Evolutionary conservation across 2,888 invertebrate genomes (phyloP).

Genomic region (Euplexia lucipara): DNA sequence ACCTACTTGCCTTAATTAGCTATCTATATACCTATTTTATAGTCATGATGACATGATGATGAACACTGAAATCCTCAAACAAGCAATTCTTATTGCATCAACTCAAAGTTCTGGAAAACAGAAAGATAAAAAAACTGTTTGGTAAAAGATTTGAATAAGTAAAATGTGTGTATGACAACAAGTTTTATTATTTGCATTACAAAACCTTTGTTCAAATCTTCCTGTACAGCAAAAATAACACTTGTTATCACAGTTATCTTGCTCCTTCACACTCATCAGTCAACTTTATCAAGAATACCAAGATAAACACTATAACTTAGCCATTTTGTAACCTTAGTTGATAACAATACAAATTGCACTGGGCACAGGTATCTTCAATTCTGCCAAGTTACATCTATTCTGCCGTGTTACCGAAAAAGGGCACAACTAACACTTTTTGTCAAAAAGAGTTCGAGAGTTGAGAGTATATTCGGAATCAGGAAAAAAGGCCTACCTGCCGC

Average conservation of each 20-base stretch:
- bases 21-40: neutral
- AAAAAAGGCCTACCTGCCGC: too few relatives aligned
- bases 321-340: constrained; percentile 47
- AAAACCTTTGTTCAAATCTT: constrained; percentile 31
- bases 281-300: constrained; percentile 79
- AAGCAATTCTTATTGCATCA: constrained; percentile 14
- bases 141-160: constrained; percentile 1
- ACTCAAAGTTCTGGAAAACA: constrained; percentile 25
- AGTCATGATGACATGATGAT: constrained; percentile 22
- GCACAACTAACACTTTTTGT: too few relatives aligned
- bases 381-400: constrained; percentile 58
- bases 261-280: constrained; percentile 77
- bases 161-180: constrained; percentile 5
- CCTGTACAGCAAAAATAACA: constrained; percentile 59
- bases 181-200: constrained; percentile 24
- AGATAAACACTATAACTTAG: constrained; percentile 69
- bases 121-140: constrained; percentile 21
- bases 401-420: too few relatives aligned
- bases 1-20: neutral
- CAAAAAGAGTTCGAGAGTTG: too few relatives aligned
- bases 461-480: too few relatives aligned
- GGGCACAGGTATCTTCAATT: constrained; percentile 53
- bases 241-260: constrained; percentile 76
- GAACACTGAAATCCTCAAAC: constrained; percentile 32
- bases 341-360: constrained; percentile 52